Base-by-base conservation (phyloP, 1,140 invertebrate species). In the Aphis craccivora region DNA sequence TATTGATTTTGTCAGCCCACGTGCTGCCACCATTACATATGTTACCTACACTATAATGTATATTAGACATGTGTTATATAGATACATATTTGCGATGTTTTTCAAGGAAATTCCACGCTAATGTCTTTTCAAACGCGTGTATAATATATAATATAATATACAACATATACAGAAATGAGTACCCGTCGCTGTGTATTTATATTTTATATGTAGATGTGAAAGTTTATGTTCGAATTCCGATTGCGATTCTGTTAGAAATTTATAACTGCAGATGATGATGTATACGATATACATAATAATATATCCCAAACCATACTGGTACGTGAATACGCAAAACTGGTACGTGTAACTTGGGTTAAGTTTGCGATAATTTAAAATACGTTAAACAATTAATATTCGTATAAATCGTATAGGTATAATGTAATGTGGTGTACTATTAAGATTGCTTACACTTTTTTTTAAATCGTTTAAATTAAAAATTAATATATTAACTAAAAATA, bases 121-220 rank as follows among this genome's bases (percentile, higher is more conserved):
- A 86, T 87, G n/a, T 14, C 5, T 51, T 87, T 87, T 87, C 7
- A n/a, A n/a, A 87, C 25, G 25, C 1, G 11, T 87, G 30, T 35
- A 48, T n/a, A 43, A 23, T 51, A 35, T 3, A 8, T 40, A 87
- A n/a, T 48, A 48, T 7, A 30, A 40, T 30, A 7, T 30, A 48
- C 11, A 0, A 25, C 23, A 40, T 30, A 7, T 30, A 48, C 11
- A 0, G 55, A 25, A 60, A 60, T 2, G 53, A 55, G 23, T 60
- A 67, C 3, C 14, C 30, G 30, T n/a, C 14, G 14, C 14, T 14
- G 30, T 35, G 30, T 35, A 35, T 37, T 22, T 87, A 87, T 83
- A 35, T n/a, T 7, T 35, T n/a, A 84, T 84, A 51, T 87, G 25
- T 48, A 48, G 35, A 89, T 55, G 88, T 89, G 88, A 89, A 89